phyloP scores from a whole-genome alignment of 2,113 vertebrate genomes.

The Tachysurus fulvidraco region DNA sequence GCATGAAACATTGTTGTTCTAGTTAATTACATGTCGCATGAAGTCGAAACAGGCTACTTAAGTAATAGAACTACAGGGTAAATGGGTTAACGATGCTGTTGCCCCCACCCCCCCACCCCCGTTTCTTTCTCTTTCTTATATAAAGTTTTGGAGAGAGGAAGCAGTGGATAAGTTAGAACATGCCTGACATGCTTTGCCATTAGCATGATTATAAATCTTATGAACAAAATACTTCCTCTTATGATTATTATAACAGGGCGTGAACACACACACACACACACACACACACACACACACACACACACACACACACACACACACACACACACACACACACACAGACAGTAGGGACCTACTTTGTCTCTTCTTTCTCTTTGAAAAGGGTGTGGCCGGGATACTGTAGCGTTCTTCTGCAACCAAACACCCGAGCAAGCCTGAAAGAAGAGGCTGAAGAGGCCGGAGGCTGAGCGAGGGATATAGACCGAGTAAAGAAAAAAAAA shows the following conservation, averaged over 20 bases:
- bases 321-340: slow-evolving; percentile 29
- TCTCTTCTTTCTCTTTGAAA: slow-evolving; percentile 53
- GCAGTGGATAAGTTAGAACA: not conserved
- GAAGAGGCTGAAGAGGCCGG: slow-evolving; percentile 8
- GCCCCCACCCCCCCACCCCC: too few relatives aligned
- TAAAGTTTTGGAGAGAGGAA: not conserved
- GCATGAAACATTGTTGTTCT: not conserved
- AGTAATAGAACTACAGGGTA: not conserved
- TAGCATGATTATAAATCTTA: slow-evolving; percentile 22
- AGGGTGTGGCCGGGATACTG: slow-evolving; percentile 64
- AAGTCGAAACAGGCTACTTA: not conserved
- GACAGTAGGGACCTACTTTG: slow-evolving; percentile 60
- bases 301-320: slow-evolving; percentile 31
- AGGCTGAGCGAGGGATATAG: slow-evolving; percentile 14
- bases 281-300: slow-evolving; percentile 25
- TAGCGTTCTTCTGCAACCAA: slow-evolving; percentile 66
- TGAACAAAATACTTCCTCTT: not conserved
- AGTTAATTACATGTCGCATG: not conserved
- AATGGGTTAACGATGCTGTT: not conserved
- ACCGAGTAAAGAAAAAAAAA: slow-evolving; percentile 60
- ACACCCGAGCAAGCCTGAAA: slow-evolving; percentile 54
- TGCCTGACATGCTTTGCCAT: not conserved
- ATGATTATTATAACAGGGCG: not conserved
- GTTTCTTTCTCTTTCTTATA: not conserved
- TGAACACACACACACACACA: slow-evolving; percentile 23